Evolutionary conservation across 2,888 invertebrate species (phyloP), one percentile per base, ranked within the genome.

Genomic region (Dicyrtoma fusca): DNA sequence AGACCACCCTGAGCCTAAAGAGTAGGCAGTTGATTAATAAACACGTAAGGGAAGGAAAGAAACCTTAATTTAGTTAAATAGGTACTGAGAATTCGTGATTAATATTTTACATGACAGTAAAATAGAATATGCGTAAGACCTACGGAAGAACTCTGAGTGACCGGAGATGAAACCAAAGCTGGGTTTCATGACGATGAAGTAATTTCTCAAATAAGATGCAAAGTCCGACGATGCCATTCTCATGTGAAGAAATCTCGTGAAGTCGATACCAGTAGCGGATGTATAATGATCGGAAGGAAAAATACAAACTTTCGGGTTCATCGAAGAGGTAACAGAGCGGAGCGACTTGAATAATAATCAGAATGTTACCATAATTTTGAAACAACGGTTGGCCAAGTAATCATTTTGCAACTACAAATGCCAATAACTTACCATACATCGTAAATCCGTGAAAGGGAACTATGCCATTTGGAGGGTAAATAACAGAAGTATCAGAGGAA

Each of bases 401-500:
- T n/a, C n/a, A n/a, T n/a, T n/a, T n/a, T n/a, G n/a, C n/a, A n/a
- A n/a, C n/a, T n/a, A n/a, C n/a, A n/a, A n/a, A n/a, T n/a, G n/a
- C n/a, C n/a, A n/a, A n/a, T n/a, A n/a, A 49, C 88, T 84, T 86
- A 95, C 95, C 94, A 84, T 95, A 96, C 97, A 97, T 97, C 21
- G 96, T 92, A 84, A 97, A 96, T 0, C 97, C 97, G 83, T 97
- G 96, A 84, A 96, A 97, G 0, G 97, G 97, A 79, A 97, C 95
- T 47, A 97, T 90, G 0, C 96, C 96, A 82, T 92, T 94, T 0
- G 97, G 97, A 8, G 97, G 97, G 82, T 94, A 95, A 53, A 90
- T 88, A 21, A 92, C 89, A 21, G 89, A 86, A 81, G 88, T 90
- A 80, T 91, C 91, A 0, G 87, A 79, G 53, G 61, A 64, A 4